A percentile compares a stretch with the other conserved stretches of the same genome.
Evolutionary conservation across 2,113 vertebrate species (phyloP).

Genomic region (Tachuris rubrigastra): DNA sequence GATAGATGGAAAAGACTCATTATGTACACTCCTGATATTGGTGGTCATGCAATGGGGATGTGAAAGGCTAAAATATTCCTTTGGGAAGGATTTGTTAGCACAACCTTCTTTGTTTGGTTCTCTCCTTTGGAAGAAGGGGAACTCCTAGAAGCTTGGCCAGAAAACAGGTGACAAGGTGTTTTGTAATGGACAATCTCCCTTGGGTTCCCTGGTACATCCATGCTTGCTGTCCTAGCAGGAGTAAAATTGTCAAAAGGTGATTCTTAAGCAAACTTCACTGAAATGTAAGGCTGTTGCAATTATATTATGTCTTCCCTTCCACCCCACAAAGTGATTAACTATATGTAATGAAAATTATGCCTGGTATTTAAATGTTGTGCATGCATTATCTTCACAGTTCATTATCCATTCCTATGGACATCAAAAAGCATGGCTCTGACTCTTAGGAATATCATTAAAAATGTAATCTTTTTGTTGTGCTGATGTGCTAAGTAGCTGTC

Average conservation of each 20-base stretch:
- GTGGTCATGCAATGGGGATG: no score
- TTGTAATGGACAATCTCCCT: background rate
- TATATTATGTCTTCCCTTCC: background rate
- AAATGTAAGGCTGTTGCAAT: background rate
- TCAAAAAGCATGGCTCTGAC: background rate
- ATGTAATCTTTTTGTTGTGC: background rate
- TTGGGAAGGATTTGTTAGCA: background rate
- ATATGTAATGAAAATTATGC: background rate
- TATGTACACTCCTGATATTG: background rate
- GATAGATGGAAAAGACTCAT: background rate
- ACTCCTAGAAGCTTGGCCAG: background rate
- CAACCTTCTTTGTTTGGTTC: background rate
- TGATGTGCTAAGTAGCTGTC: background rate
- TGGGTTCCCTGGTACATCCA: accelerated
- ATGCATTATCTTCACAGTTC: slow-evolving; percentile 2
- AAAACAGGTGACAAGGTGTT: background rate
- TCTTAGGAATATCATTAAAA: background rate
- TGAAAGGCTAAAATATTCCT: background rate
- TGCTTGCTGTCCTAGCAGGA: background rate
- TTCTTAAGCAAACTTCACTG: background rate
- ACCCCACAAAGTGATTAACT: background rate
- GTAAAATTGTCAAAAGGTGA: background rate
- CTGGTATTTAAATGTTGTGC: background rate
- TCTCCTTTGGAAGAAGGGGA: background rate
- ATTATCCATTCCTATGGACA: background rate